Base-by-base conservation (phyloP, 2,888 invertebrate species). In the Augiades crinisus region DNA sequence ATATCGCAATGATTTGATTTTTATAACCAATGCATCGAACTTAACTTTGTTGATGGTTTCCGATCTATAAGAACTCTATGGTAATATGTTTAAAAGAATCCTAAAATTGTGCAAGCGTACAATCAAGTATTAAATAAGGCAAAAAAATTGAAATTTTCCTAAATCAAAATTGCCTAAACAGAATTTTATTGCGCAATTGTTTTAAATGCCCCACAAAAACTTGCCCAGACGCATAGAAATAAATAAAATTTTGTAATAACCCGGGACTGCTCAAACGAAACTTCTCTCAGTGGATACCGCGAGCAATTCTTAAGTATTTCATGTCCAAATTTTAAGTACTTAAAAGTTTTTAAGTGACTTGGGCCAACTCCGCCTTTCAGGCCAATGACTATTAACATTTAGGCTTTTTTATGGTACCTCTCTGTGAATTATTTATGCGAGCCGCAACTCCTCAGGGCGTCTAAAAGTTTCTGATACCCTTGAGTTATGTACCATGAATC, bases 341-440 rank as follows among this genome's bases (percentile, higher is more conserved):
- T 17, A n/a, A 30, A 31, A 19, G 27, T 27, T 43, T 43, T 43
- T 43, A 43, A 43, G 43, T 43, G 43, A 43, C 43, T 43, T 43
- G 30, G 24, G 30, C 1, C 7, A n/a, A 31, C 10, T 43, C 12
- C 17, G 31, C 6, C 17, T 30, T 43, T 43, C 30, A 31, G 12
- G 43, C 10, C 19, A 30, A 43, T 31, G 17, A 43, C 43, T 31
- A 43, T 31, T 43, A 43, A 43, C 43, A 43, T 43, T 43, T 43
- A 43, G 30, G 43, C 43, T 17, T 43, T 30, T 31, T 41, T 40
- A 40, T 24, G 24, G 40, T 16, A 38, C 24, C 24, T 14, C 14
- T 24, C 12, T 10, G 36, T 3, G 24, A 40, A 40, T 24, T 40
- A 40, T 40, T 40, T 24, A 40, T 40, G n/a, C 14, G 24, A 13